A percentile compares a stretch with the other conserved stretches of the same genome.
These are phyloP conservation scores for Phocoena sinus DNA, from an alignment of 2,113 vertebrate species.

Conservation along the genomic window DNA sequence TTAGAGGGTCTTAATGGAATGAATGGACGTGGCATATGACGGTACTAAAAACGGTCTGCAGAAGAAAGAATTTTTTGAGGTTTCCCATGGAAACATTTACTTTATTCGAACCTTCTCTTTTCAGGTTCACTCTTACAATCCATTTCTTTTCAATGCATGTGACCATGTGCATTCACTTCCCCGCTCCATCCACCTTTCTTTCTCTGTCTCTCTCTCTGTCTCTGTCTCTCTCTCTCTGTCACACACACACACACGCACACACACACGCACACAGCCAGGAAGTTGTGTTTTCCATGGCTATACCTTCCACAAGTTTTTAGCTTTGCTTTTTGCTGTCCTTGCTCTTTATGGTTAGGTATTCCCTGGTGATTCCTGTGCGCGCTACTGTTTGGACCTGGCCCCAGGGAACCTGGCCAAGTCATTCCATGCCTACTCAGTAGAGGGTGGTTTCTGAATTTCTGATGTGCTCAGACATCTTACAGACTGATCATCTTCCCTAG, in stretches of 20 bases:
- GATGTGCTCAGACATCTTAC: background rate
- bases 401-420: background rate
- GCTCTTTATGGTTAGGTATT: background rate
- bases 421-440: background rate
- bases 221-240: background rate
- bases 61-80: background rate
- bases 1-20: constrained; percentile 68
- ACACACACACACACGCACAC: background rate
- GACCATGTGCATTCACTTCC: background rate
- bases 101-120: background rate
- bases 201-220: background rate
- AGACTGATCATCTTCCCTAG: background rate
- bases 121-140: background rate
- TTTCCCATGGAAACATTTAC: background rate
- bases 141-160: background rate
- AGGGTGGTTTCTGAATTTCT: background rate
- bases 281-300: background rate
- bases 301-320: background rate
- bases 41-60: constrained; percentile 29
- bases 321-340: background rate
- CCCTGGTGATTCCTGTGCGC: background rate
- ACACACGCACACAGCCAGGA: background rate
- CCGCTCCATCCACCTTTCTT: background rate
- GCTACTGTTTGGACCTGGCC: background rate
- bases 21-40: background rate